Conservation (phyloP, 2,888 invertebrate genomes). For the Acholoe squamosa region DNA sequence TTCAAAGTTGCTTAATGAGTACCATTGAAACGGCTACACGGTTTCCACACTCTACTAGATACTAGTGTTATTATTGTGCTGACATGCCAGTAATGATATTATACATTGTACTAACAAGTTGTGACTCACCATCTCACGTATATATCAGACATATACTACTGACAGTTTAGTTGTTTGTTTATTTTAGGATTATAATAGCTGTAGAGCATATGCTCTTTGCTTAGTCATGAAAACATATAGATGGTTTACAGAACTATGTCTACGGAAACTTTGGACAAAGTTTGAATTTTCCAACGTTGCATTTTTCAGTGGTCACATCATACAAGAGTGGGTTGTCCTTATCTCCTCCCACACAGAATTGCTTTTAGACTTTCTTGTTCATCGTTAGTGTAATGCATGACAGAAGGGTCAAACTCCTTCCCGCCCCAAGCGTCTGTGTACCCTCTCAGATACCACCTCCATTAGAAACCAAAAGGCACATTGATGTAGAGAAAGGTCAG, state of each 20-base stretch:
- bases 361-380: conserved; percentile 57
- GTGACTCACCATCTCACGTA: conserved; percentile 45
- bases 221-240: conserved; percentile 5
- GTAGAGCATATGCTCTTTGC: conserved; percentile 22
- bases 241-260: conserved; percentile 15
- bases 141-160: neutral
- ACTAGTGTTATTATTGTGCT: neutral
- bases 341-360: conserved; percentile 54
- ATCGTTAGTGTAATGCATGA: conserved; percentile 48
- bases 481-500: neutral
- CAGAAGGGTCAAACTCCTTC: conserved; percentile 44
- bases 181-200: neutral
- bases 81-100: conserved; percentile 23
- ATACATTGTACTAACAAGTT: conserved; percentile 34
- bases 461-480: neutral
- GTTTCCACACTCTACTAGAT: conserved; percentile 4
- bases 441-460: neutral
- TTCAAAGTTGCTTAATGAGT: conserved; percentile 36
- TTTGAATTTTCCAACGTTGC: conserved; percentile 58
- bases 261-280: conserved; percentile 38
- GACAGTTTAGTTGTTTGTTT: conserved; percentile 38
- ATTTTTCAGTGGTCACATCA: conserved; percentile 61
- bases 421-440: neutral
- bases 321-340: conserved; percentile 61
- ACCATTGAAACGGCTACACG: conserved; percentile 9